Evolutionary conservation across 2,888 invertebrate species (phyloP).

Genomic region (Syritta pipiens): DNA sequence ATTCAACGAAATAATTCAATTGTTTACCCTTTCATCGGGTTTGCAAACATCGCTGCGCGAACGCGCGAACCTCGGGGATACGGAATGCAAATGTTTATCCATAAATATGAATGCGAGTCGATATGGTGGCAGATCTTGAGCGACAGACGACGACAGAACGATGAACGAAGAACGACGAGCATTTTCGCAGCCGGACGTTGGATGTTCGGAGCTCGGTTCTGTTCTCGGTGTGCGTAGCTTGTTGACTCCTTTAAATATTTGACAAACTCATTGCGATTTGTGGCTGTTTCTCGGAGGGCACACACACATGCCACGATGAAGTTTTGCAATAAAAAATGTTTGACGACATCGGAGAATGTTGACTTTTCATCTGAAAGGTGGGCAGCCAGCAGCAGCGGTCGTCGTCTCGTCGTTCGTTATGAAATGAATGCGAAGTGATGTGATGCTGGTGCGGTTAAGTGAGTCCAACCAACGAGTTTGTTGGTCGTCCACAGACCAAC

Average conservation of each 20-base stretch:
- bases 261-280: conserved; percentile 45
- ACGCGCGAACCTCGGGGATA: too few relatives aligned
- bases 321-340: conserved; percentile 40
- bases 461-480: too few relatives aligned
- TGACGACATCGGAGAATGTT: conserved; percentile 46
- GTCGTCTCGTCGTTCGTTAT: too few relatives aligned
- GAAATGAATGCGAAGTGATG: too few relatives aligned
- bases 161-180: too few relatives aligned
- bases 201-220: too few relatives aligned
- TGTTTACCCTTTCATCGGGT: conserved; percentile 56
- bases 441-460: too few relatives aligned
- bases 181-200: too few relatives aligned
- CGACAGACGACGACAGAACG: too few relatives aligned
- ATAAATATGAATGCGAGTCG: conserved; percentile 50
- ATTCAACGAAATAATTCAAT: conserved; percentile 69
- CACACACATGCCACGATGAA: background rate
- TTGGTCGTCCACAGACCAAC: too few relatives aligned
- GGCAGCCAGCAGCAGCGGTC: too few relatives aligned
- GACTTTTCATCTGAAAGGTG: conserved; percentile 45
- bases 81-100: conserved; percentile 62
- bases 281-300: background rate
- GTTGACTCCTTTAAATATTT: conserved; percentile 47
- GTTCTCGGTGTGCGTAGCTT: too few relatives aligned
- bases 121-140: conserved; percentile 53
- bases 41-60: conserved; percentile 45